These are phyloP conservation scores for Oreocharis arfaki DNA, from an alignment of 2,113 vertebrate species.

Conservation along the genomic window DNA sequence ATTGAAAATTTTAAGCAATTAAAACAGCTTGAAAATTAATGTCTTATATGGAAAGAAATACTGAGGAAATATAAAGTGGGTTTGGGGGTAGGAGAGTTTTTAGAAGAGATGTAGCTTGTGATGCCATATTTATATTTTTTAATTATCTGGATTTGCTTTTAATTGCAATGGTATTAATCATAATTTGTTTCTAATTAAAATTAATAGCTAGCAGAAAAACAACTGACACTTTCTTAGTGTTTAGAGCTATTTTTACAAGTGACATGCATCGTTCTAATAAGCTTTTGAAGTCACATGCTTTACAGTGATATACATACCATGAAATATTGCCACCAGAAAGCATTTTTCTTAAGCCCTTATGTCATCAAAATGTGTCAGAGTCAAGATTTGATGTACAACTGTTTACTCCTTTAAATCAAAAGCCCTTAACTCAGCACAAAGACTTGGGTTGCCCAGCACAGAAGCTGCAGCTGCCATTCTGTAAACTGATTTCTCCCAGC, in stretches of 20 bases:
- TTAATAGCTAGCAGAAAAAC: neutral
- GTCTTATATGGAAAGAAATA: neutral
- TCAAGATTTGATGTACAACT: neutral
- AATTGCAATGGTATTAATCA: neutral
- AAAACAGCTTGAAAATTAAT: neutral
- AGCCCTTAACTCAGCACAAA: neutral
- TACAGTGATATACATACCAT: neutral
- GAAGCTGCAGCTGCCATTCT: neutral
- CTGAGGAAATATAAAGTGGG: neutral
- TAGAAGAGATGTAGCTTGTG: neutral
- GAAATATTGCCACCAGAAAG: neutral
- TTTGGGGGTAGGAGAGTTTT: neutral
- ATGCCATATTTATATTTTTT: neutral
- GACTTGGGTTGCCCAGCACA: neutral
- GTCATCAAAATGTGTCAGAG: neutral
- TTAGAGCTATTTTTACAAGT: neutral
- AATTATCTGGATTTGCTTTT: neutral
- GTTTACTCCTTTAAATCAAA: neutral
- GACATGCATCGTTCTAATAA: fast-evolving
- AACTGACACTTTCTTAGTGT: neutral
- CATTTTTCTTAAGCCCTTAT: neutral
- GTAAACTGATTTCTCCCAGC: neutral
- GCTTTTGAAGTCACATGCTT: neutral
- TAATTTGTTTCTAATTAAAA: neutral
- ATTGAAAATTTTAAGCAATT: neutral